Conservation (phyloP, 2,888 invertebrate genomes). For the Phalera bucephala region DNA sequence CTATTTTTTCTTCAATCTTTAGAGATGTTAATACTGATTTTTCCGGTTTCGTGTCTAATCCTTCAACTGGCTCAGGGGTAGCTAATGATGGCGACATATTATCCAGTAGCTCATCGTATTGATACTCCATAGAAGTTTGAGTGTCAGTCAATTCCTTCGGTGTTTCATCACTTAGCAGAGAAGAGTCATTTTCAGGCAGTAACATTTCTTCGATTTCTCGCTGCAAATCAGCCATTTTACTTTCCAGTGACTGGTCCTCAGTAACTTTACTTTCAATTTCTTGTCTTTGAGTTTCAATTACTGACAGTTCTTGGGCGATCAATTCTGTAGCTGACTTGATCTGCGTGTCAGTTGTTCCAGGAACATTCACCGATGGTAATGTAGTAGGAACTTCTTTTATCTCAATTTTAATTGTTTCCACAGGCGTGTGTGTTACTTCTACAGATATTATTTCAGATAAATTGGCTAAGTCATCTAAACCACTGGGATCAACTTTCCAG, state of each 20-base stretch:
- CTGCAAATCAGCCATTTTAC: constrained; percentile 76
- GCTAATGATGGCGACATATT: constrained; percentile 60
- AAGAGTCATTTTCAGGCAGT: constrained; percentile 70
- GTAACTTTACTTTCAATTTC: constrained; percentile 42
- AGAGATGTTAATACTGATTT: constrained; percentile 9
- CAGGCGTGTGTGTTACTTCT: constrained; percentile 36
- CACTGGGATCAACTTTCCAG: constrained; percentile 66
- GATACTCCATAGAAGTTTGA: constrained; percentile 55
- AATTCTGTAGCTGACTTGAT: constrained; percentile 18
- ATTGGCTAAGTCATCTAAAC: constrained; percentile 41
- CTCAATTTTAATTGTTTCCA: constrained; percentile 16
- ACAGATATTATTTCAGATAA: constrained; percentile 54
- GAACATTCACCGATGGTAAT: constrained; percentile 5
- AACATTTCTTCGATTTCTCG: constrained; percentile 78
- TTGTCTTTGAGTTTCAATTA: constrained; percentile 24
- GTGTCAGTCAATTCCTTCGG: constrained; percentile 58
- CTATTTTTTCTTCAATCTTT: constrained; percentile 9
- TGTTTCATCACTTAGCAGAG: constrained; percentile 58
- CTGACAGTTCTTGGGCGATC: constrained; percentile 33
- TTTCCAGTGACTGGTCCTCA: constrained; percentile 69
- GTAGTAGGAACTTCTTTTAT: constrained; percentile 8
- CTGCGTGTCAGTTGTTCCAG: constrained; percentile 6
- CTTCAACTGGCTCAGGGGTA: constrained; percentile 57
- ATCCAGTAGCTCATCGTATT: constrained; percentile 57
- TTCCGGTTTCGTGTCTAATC: constrained; percentile 22